A percentile compares a stretch with the other conserved stretches of the same genome.
Evolutionary conservation across 2,113 vertebrate species (phyloP).

Genomic region (Argyrosomus japonicus): DNA sequence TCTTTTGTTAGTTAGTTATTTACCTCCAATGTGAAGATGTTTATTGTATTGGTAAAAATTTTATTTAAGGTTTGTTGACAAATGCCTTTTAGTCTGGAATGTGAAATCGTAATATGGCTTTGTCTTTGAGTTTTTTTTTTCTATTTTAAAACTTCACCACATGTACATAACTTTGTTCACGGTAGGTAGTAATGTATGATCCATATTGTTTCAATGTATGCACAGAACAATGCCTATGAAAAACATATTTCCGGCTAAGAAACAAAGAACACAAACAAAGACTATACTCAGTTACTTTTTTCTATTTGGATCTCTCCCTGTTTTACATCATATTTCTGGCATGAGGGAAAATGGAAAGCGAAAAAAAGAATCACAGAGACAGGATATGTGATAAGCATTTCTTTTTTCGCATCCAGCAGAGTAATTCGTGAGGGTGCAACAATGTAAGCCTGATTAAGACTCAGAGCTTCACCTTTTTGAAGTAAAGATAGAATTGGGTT

Average conservation of each 20-base stretch:
- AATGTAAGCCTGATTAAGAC: slow-evolving; percentile 30
- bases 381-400: slow-evolving; percentile 28
- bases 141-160: background rate
- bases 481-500: background rate
- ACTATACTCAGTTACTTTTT: background rate
- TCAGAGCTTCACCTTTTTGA: slow-evolving; percentile 8
- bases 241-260: slow-evolving; percentile 22
- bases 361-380: slow-evolving; percentile 1
- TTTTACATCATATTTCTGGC: slow-evolving; percentile 22
- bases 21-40: slow-evolving; percentile 13
- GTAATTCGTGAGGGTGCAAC: slow-evolving; percentile 20
- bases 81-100: background rate
- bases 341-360: slow-evolving; percentile 12
- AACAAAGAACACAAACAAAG: slow-evolving; percentile 14
- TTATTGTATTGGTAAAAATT: slow-evolving; percentile 1
- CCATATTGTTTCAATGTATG: slow-evolving; percentile 41
- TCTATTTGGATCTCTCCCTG: background rate
- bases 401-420: slow-evolving; percentile 20
- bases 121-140: slow-evolving; percentile 2
- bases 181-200: background rate
- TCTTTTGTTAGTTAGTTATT: slow-evolving; percentile 15
- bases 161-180: slow-evolving; percentile 27
- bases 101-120: background rate
- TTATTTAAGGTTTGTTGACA: background rate
- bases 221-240: slow-evolving; percentile 31